These are phyloP conservation scores for Acanthornis magna DNA, from an alignment of 2,797 vertebrate species.

Conservation along the genomic window DNA sequence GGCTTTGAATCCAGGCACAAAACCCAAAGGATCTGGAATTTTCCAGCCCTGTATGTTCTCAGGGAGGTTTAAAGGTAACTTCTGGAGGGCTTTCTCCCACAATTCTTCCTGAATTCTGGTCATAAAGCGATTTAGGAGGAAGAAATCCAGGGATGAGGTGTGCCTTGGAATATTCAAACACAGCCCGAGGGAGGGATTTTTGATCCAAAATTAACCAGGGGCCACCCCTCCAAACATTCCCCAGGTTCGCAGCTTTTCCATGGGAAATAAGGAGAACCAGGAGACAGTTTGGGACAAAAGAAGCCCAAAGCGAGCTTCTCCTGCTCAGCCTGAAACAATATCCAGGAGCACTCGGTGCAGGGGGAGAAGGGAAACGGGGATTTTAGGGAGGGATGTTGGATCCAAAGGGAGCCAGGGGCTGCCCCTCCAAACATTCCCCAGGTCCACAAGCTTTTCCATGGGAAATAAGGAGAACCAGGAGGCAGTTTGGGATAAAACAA, in stretches of 20 bases:
- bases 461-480: background rate
- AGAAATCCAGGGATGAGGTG: background rate
- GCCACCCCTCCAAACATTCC: background rate
- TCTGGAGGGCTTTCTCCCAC: rapidly evolving
- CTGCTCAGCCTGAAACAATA: background rate
- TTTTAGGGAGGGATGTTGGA: background rate
- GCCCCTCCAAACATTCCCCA: background rate
- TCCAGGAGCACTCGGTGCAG: background rate
- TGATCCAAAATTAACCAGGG: background rate
- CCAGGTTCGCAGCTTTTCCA: background rate
- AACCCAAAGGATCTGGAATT: background rate
- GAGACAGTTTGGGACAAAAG: background rate
- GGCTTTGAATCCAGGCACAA: rapidly evolving
- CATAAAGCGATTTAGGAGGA: background rate
- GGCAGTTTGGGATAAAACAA: background rate
- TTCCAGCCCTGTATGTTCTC: background rate
- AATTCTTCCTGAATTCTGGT: background rate
- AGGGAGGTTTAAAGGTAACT: background rate
- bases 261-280: background rate
- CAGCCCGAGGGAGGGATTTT: background rate
- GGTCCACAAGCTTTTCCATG: background rate
- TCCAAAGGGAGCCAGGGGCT: background rate
- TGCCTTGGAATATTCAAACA: background rate
- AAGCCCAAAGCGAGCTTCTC: background rate
- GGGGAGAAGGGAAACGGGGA: background rate